Evolutionary conservation across 2,888 invertebrate genomes (phyloP).

Genomic region (Agonopterix heracliana): DNA sequence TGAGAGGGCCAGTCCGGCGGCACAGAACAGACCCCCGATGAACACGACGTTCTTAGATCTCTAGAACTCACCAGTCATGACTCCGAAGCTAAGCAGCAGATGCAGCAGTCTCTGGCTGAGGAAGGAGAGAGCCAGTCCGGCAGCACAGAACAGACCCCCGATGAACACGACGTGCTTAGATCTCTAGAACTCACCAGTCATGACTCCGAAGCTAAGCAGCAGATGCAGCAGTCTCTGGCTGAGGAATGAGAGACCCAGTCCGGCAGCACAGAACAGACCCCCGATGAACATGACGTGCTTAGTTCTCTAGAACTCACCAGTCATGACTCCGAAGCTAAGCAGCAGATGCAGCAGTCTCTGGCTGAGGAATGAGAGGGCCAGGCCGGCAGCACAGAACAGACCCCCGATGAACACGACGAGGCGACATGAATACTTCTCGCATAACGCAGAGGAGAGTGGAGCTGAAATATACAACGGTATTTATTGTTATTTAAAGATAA

Average conservation of each 20-base stretch:
- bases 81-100: no score
- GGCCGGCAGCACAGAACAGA: conserved; percentile 81
- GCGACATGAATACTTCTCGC: conserved; percentile 81
- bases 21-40: no score
- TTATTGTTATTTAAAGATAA: no score
- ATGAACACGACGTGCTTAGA: no score
- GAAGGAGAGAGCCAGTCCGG: no score
- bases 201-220: conserved; percentile 82
- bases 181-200: conserved; percentile 79
- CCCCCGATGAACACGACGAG: conserved; percentile 84
- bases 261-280: conserved; percentile 82
- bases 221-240: conserved; percentile 82
- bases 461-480: conserved; percentile 53
- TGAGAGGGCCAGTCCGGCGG: no score
- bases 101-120: no score
- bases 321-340: conserved; percentile 83
- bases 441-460: conserved; percentile 83
- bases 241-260: conserved; percentile 81
- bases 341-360: conserved; percentile 81
- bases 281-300: conserved; percentile 83
- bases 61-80: no score
- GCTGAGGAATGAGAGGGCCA: conserved; percentile 82
- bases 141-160: no score
- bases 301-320: conserved; percentile 63
- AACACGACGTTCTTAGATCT: no score